Base-by-base conservation (phyloP, 2,113 vertebrate species). In the Speoplatyrhinus poulsoni region DNA sequence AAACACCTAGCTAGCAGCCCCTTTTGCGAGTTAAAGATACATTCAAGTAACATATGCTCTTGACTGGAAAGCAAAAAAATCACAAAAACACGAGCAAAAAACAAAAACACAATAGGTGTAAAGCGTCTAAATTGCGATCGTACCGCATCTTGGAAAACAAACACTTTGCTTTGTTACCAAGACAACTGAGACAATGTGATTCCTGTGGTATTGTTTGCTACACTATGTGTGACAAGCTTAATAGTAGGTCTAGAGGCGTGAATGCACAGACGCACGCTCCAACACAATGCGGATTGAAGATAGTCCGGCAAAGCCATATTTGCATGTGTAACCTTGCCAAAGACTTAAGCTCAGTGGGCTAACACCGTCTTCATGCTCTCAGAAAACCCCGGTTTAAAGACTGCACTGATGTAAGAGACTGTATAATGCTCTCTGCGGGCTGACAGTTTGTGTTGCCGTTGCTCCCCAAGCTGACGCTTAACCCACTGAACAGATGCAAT, bases 161-260 rank as follows among this genome's bases (percentile, higher is more conserved):
- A 93, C 91, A 93, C 90, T 90, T 89, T 85, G 91, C 90, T 92
- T 93, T 93, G 93, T 93, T 93, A 90, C 91, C 91, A 90, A 79
- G 92, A 92, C 91, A 88, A 92, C 91, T 90, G 88, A 89, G 89
- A 92, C 91, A 92, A 94, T 88, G 90, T 75, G 88, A 88, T 89
- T 93, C 89, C 85, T 81, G 81, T 70, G 72, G 86, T 87, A 88
- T 86, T 77, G 85, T 89, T 89, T 76, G 78, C 88, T 74, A 72
- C 86, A 84, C 80, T 85, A 85, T 79, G 86, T 86, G 89, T 88
- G 87, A 91, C 86, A 76, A 83, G 88, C 87, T 88, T 87, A 84
- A 85, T 82, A 86, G 80, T 81, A 81, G 85, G 87, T 83, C 79
- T 64, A 65, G 68, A 75, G 77, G 82, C 75, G 70, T 73, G 76